Evolutionary conservation across 53 echinoderm and acorn worm species (phyloP).

Genomic region (Paracentrotus lividus): DNA sequence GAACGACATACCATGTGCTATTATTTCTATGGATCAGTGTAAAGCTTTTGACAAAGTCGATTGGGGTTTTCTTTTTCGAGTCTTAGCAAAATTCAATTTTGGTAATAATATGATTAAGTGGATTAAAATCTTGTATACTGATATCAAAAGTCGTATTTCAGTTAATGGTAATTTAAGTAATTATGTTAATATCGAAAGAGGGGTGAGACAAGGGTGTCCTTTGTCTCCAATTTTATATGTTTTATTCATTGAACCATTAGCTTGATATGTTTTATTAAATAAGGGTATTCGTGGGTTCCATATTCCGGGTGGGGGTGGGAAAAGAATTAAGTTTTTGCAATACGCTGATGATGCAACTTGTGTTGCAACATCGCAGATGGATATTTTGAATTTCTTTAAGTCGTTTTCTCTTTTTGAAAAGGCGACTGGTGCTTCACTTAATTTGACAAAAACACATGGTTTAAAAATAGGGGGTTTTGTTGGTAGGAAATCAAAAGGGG

Average conservation of each 20-base stretch:
- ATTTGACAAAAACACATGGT: slow-evolving; percentile 55
- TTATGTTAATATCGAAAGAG: too few relatives aligned
- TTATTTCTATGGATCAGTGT: slow-evolving; percentile 67
- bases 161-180: too few relatives aligned
- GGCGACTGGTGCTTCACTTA: slow-evolving; percentile 49
- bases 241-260: slow-evolving; percentile 58
- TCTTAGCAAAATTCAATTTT: slow-evolving; percentile 58
- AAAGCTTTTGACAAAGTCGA: slow-evolving; percentile 75
- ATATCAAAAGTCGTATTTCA: background rate
- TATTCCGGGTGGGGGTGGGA: slow-evolving; percentile 46
- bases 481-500: background rate
- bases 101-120: slow-evolving; percentile 59
- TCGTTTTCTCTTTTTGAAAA: slow-evolving; percentile 41
- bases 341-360: slow-evolving; percentile 70
- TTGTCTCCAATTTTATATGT: slow-evolving; percentile 28
- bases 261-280: background rate
- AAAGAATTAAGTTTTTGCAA: slow-evolving; percentile 34
- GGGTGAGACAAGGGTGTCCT: too few relatives aligned
- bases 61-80: slow-evolving; percentile 63
- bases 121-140: slow-evolving; percentile 60
- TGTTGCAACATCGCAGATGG: slow-evolving; percentile 24
- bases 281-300: slow-evolving; percentile 40
- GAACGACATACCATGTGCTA: slow-evolving; percentile 15
- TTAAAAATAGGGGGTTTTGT: slow-evolving; percentile 38
- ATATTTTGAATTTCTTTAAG: slow-evolving; percentile 39